Percentiles rank a stretch among this genome's conserved stretches.
Evolutionary conservation across 2,888 invertebrate genomes (phyloP).

Genomic region (Ptilodon capucinus): DNA sequence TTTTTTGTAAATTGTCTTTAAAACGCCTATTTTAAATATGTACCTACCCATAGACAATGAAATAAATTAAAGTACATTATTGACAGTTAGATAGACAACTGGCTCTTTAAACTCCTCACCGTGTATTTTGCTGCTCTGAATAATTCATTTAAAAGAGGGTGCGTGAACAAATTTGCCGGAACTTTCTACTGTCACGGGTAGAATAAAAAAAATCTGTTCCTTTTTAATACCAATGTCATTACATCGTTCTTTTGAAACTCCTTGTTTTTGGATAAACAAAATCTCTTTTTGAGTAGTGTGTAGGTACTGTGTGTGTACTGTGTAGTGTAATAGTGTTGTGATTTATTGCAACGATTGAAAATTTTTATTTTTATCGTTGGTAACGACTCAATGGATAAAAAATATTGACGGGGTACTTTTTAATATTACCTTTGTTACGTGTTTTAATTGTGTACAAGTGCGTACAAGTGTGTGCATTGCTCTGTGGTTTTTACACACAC

Average conservation of each 20-base stretch:
- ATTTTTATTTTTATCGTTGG: too few relatives aligned
- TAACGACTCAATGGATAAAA: too few relatives aligned
- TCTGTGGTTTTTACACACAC: too few relatives aligned
- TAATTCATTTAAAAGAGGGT: slow-evolving; percentile 63
- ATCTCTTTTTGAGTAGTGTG: not conserved
- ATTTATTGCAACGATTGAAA: too few relatives aligned
- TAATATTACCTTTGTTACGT: too few relatives aligned
- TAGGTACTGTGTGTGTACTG: too few relatives aligned
- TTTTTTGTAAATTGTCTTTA: not conserved
- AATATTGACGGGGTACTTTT: too few relatives aligned
- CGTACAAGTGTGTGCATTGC: too few relatives aligned
- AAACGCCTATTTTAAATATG: not conserved
- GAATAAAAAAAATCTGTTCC: slow-evolving; percentile 41
- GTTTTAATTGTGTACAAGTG: too few relatives aligned
- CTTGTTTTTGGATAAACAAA: slow-evolving; percentile 17
- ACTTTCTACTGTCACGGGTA: slow-evolving; percentile 48
- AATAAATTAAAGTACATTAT: slow-evolving; percentile 62
- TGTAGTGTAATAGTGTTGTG: too few relatives aligned
- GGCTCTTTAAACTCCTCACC: slow-evolving; percentile 52
- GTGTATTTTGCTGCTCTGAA: slow-evolving; percentile 56
- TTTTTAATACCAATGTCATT: slow-evolving; percentile 50
- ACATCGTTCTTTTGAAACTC: slow-evolving; percentile 31
- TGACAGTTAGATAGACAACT: slow-evolving; percentile 63
- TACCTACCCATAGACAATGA: slow-evolving; percentile 27
- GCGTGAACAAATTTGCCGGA: slow-evolving; percentile 54